Percentiles rank a stretch among this genome's conserved stretches.
phyloP scores from a whole-genome alignment of 2,888 invertebrate genomes.

The Lottia scabra region DNA sequence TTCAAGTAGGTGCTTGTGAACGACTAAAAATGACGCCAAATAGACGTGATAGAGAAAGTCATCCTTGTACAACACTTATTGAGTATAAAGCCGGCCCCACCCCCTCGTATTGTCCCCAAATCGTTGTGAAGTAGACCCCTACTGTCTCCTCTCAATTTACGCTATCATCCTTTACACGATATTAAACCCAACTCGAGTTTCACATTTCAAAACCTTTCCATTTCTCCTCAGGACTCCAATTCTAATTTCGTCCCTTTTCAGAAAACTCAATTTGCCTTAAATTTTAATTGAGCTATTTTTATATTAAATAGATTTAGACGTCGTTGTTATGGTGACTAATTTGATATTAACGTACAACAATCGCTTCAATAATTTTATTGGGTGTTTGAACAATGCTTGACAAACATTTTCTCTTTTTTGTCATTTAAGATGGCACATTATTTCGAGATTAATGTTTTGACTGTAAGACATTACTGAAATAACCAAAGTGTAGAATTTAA shows the following conservation, averaged over 20 bases:
- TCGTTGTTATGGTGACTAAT: constrained; percentile 4
- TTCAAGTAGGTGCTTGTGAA: neutral
- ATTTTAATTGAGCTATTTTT: constrained; percentile 1
- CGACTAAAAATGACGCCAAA: neutral
- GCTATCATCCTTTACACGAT: no score
- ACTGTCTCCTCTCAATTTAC: no score
- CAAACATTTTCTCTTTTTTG: no score
- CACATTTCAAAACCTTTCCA: neutral
- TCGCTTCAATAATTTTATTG: neutral
- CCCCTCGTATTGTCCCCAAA: neutral
- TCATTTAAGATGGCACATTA: no score
- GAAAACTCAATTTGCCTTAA: neutral
- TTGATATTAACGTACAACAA: neutral
- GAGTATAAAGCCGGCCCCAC: neutral
- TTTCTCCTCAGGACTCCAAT: neutral
- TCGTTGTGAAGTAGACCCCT: neutral
- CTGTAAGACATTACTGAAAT: no score
- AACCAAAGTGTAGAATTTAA: no score
- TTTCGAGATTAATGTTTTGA: no score
- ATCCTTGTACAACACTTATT: neutral
- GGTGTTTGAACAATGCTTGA: neutral
- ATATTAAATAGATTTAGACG: neutral
- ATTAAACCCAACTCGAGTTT: neutral
- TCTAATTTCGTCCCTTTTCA: constrained; percentile 3
- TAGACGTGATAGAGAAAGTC: neutral